Base-by-base conservation (phyloP, 2,888 invertebrate genomes). In the Malthinus seriepunctatus region DNA sequence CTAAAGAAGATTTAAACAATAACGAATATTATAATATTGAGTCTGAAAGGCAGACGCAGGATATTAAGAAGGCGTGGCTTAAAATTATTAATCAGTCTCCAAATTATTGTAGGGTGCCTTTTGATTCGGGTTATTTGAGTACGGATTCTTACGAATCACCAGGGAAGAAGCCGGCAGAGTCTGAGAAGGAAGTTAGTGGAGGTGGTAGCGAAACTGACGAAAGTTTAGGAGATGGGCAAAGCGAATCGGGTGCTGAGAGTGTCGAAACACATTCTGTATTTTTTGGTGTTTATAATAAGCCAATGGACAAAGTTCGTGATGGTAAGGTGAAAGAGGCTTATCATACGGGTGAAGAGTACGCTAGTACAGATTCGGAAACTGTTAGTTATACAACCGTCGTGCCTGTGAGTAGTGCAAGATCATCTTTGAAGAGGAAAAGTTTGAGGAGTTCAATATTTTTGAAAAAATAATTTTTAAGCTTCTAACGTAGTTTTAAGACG, bases 231-330 rank as follows among this genome's bases (percentile, higher is more conserved):
- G 91, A 91, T 72, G 92, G 89, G 7, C 85, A 90, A 63, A 91
- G 92, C 79, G 93, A 93, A 79, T 93, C 92, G 15, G 93, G 93
- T 1, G 93, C 90, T 3, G 93, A 93, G 74, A 93, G 92, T 79
- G 82, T 92, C 31, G 93, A 91, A 71, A 93, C 93, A 0, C 91
- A 93, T 79, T 93, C 92, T 3, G 92, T 93, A 37, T 90, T 91
- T 73, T 92, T 91, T 70, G 91, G 89, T 46, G 89, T 87, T 74
- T 87, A 88, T 52, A 79, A 81, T 63, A 79, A 78, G 64, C 78
- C 79, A 5, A 11, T 54, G 9, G 46, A 37, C 5, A 10, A 71
- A 76, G 3, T 75, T 75, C 14, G 73, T n/a, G 23, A 15, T 15
- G 39, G 15, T 5, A 42, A 73, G 1, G 46, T 32, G 3, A 34